These are phyloP conservation scores for Pristiophorus japonicus DNA, from an alignment of 2,113 vertebrate species.

Conservation along the genomic window DNA sequence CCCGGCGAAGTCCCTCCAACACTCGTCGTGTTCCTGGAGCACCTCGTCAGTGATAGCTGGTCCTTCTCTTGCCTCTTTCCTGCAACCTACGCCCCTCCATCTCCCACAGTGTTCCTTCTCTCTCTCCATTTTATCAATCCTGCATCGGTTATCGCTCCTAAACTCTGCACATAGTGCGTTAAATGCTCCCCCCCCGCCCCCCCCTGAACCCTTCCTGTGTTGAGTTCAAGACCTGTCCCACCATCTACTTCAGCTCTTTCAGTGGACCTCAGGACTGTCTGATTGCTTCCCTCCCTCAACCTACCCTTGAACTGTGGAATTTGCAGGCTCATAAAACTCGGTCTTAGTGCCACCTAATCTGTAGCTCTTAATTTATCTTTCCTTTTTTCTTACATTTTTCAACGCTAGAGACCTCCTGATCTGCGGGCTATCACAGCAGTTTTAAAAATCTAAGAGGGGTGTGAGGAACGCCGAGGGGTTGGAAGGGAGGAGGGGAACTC, in stretches of 20 bases:
- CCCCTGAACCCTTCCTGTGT: neutral
- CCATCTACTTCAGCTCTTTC: neutral
- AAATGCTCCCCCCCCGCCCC: neutral
- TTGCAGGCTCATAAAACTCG: neutral
- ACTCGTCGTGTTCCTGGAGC: neutral
- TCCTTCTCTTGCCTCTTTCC: neutral
- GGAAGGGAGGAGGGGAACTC: neutral
- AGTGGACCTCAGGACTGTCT: neutral
- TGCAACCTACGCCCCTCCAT: neutral
- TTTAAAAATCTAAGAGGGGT: neutral
- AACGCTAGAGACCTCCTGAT: neutral
- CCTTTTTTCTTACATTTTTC: neutral
- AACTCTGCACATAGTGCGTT: neutral
- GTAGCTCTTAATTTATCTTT: neutral
- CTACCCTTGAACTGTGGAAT: no score
- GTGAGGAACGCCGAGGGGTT: no score
- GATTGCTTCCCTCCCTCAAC: neutral
- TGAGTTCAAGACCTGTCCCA: neutral
- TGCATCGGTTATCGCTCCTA: no score
- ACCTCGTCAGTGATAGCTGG: neutral
- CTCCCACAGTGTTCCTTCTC: neutral
- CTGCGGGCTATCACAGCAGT: neutral
- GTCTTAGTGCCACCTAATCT: neutral
- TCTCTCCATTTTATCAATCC: no score
- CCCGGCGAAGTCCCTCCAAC: neutral